phyloP scores from a whole-genome alignment of 2,113 vertebrate genomes.

The Hippopotamus amphibius region DNA sequence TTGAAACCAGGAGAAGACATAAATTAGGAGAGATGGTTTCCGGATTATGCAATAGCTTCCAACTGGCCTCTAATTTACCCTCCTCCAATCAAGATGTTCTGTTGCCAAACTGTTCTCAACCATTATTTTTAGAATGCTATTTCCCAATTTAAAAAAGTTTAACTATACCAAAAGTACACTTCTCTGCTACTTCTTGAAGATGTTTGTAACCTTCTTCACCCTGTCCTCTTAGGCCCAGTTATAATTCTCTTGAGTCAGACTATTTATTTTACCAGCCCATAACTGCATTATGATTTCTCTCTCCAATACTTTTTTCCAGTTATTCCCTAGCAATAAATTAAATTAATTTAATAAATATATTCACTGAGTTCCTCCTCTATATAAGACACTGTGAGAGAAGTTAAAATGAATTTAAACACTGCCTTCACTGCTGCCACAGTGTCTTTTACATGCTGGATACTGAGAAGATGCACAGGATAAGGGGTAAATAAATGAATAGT shows the following conservation, averaged over 20 bases:
- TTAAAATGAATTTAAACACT: neutral
- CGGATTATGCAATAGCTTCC: neutral
- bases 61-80: neutral
- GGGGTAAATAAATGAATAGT: neutral
- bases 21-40: neutral
- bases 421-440: neutral
- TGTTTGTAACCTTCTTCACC: neutral
- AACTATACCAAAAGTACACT: neutral
- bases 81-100: neutral
- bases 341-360: neutral
- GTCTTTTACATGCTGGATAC: neutral
- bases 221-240: neutral
- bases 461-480: neutral
- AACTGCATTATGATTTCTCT: neutral
- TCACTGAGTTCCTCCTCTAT: neutral
- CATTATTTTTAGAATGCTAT: constrained; percentile 5
- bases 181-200: neutral
- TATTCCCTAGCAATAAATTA: constrained; percentile 13
- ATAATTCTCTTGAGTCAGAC: neutral
- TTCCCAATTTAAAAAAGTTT: neutral
- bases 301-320: neutral
- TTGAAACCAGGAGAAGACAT: neutral
- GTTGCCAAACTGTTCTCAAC: neutral
- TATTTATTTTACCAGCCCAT: constrained; percentile 6
- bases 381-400: neutral